A percentile compares a stretch with the other conserved stretches of the same genome.
phyloP scores from a whole-genome alignment of 1,140 invertebrate species.

The Ceratosolen fusciceps region DNA sequence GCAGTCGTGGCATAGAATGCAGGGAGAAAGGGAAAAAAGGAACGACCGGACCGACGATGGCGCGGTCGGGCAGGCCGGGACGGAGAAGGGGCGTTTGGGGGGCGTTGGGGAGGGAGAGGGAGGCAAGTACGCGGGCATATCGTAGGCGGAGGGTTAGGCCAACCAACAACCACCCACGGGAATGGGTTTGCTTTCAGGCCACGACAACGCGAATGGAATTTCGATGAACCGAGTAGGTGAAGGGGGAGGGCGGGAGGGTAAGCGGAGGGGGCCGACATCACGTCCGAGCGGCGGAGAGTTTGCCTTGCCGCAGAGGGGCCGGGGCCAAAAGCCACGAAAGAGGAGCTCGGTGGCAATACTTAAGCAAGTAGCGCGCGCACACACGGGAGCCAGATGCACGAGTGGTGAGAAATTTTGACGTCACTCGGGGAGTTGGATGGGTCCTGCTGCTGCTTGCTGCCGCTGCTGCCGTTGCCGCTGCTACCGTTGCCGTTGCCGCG shows the following conservation, averaged over 20 bases:
- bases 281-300: slow-evolving; percentile 43
- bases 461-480: too few species aligned
- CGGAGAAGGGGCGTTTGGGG: not conserved
- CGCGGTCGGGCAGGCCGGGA: too few species aligned
- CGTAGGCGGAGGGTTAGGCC: slow-evolving; percentile 29
- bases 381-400: not conserved
- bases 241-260: not conserved
- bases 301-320: slow-evolving; percentile 42
- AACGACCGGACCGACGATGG: too few species aligned
- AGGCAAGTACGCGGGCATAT: slow-evolving; percentile 28
- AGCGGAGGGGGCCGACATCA: slow-evolving; percentile 33
- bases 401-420: slow-evolving; percentile 15
- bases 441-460: too few species aligned
- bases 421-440: not conserved
- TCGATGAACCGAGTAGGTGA: slow-evolving; percentile 56
- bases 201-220: slow-evolving; percentile 57
- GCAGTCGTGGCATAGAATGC: not conserved
- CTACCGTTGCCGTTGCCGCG: too few species aligned
- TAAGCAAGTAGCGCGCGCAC: not conserved
- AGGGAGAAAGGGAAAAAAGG: not conserved
- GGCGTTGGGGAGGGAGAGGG: not conserved
- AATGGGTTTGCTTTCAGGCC: slow-evolving; percentile 56
- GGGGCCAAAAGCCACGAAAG: slow-evolving; percentile 1
- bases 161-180: slow-evolving; percentile 41
- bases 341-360: not conserved